Evolutionary conservation across 2,888 invertebrate genomes (phyloP), one percentile per base, ranked within the genome.

Genomic region (Xanthia icteritia): DNA sequence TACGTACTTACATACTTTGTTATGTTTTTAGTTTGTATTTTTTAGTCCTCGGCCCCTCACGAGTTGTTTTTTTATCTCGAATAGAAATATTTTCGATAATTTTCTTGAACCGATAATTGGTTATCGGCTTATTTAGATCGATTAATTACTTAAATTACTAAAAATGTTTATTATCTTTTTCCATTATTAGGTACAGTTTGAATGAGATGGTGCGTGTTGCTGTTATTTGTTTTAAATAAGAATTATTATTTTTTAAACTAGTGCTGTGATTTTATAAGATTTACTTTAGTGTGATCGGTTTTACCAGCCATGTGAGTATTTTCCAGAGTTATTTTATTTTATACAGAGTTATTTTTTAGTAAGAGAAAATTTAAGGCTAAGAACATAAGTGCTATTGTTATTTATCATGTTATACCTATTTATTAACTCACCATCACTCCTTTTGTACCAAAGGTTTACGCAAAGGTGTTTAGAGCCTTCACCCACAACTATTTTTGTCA

Each of bases 41-140:
- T 31, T 17, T 48, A 6, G 36, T 1, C n/a, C 23, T 11, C 36
- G 45, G 20, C 4, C 15, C 15, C 13, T 78, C 42, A 36, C 42
- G 31, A 79, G 79, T 68, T 63, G 27, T n/a, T 39, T 31, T 36
- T 48, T 77, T 77, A 89, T 85, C 89, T 73, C 2, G 20, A 71
- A 73, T 66, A 67, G 39, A 77, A 81, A 81, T 85, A 87, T 81
- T 86, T 76, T 8, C 66, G 89, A 87, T 87, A 87, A 82, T 78
- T 67, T 36, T 31, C 11, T 69, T 77, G n/a, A 75, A 61, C 9
- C 36, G 88, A 87, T 86, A 82, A 80, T 66, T 51, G 2, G 31
- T 85, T 88, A 89, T 88, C 90, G 82, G 89, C 73, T 89, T 87
- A 87, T 51, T 64, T 48, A 77, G 81, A 80, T 83, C 23, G 82